Base-by-base conservation (phyloP, 2,888 invertebrate species). In the Holacanthella duospinosa region DNA sequence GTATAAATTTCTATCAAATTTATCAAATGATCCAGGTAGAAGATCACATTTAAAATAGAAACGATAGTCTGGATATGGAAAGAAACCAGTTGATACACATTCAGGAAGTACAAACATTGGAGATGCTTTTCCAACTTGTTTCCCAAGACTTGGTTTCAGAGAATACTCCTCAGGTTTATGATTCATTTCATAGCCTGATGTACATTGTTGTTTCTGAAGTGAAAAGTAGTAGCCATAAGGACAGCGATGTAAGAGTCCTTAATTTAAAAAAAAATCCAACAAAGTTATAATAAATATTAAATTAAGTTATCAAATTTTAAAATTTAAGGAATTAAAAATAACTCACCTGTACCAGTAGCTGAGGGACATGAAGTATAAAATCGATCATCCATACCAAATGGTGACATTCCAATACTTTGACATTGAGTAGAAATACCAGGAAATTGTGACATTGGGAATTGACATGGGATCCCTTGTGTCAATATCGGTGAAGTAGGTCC, bases 11-110 rank as follows among this genome's bases (percentile, higher is more conserved):
- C 64, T 62, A 1, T 44, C 60, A 27, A 66, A 62, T 12, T 63
- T 27, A 2, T 64, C n/a, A 2, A 43, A 25, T 1, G 65, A 63
- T 2, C 62, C 65, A 24, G 64, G 58, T 6, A 43, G 24, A 1
- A 54, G 24, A 43, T 69, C 64, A 60, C 71, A 71, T 9, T 59
- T 62, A 53, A 60, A 63, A 55, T 69, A 71, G 48, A 63, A 71
- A 28, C 71, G 27, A 60, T 69, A 71, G 26, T 71, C 71, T 0
- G 71, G 71, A 44, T 69, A 69, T 1, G 64, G 59, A 21, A 57
- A 64, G 4, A 56, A 59, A 2, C 71, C 71, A 16, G 59, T n/a
- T 6, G 59, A 53, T 1, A 54, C 29, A 43, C 71, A 71, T 36
- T 68, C 64, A 0, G 68, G 61, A 4, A 64, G 29, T 27, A 64